Percentiles rank a stretch among this genome's conserved stretches.
Conservation (phyloP, 2,113 vertebrate genomes). For the Cyprinodon variegatus region DNA sequence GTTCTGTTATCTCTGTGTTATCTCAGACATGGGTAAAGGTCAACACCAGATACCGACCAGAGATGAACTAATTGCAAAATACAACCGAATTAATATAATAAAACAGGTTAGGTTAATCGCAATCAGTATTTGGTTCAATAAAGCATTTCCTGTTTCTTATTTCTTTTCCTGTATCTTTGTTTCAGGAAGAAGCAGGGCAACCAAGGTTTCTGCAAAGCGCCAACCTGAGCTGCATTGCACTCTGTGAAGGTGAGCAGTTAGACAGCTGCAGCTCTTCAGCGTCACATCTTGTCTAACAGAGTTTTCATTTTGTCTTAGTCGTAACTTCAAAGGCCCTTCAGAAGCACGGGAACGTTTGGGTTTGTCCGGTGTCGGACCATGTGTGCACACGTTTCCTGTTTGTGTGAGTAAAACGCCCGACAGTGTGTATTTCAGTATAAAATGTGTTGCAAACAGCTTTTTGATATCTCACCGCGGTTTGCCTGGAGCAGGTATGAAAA, state of each 20-base stretch:
- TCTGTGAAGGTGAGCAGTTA: conserved; percentile 89
- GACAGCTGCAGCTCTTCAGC: not conserved
- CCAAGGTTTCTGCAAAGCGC: conserved; percentile 91
- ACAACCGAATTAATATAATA: conserved; percentile 89
- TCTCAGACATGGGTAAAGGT: conserved; percentile 95
- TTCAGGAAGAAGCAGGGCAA: conserved; percentile 85
- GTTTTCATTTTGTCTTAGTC: conserved; percentile 73
- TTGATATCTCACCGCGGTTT: not conserved
- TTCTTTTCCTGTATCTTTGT: conserved; percentile 8
- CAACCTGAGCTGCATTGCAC: conserved; percentile 95
- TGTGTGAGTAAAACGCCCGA: conserved; percentile 84
- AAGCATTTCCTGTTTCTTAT: not conserved
- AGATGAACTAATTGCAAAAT: conserved; percentile 90
- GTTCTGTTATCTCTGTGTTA: conserved; percentile 1
- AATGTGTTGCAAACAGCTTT: not conserved
- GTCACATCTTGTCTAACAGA: not conserved
- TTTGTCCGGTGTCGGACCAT: conserved; percentile 91
- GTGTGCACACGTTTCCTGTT: conserved; percentile 99
- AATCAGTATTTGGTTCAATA: not conserved
- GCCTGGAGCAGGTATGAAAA: conserved; percentile 89
- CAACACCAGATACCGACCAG: conserved; percentile 92
- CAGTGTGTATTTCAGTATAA: not conserved
- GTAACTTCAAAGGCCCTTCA: conserved; percentile 96
- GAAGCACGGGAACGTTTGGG: conserved; percentile 97
- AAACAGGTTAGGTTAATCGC: conserved; percentile 82